Evolutionary conservation across 2,113 vertebrate genomes (phyloP).

Genomic region (Dipodomys stephensi): DNA sequence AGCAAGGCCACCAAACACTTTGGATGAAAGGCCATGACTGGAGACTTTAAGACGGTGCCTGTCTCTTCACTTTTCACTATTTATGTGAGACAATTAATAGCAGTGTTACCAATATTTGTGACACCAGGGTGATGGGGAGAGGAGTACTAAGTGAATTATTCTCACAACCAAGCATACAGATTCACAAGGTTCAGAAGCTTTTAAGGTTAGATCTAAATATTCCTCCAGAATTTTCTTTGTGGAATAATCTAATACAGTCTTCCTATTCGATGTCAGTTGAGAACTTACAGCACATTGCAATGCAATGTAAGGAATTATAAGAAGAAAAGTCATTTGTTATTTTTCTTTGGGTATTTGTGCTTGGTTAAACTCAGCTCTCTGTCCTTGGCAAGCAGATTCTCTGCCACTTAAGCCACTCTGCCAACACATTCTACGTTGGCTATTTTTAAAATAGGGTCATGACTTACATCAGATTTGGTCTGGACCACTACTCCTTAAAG

Average conservation of each 20-base stretch:
- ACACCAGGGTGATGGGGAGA: not conserved
- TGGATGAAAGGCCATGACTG: not conserved
- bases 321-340: too few species aligned
- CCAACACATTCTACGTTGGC: too few species aligned
- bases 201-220: not conserved
- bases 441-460: too few species aligned
- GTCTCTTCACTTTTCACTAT: not conserved
- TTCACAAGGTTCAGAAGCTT: not conserved
- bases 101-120: not conserved
- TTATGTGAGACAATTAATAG: not conserved
- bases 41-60: not conserved
- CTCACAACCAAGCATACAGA: not conserved
- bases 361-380: too few species aligned
- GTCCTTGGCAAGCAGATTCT: too few species aligned
- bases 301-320: not conserved
- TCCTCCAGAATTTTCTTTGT: not conserved
- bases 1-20: not conserved
- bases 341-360: too few species aligned
- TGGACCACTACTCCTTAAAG: too few species aligned
- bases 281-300: not conserved
- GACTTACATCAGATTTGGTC: too few species aligned
- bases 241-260: too few species aligned
- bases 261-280: not conserved
- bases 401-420: too few species aligned
- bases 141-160: not conserved